Evolutionary conservation across 2,888 invertebrate genomes (phyloP).

Genomic region (Pseudococcus viburni): DNA sequence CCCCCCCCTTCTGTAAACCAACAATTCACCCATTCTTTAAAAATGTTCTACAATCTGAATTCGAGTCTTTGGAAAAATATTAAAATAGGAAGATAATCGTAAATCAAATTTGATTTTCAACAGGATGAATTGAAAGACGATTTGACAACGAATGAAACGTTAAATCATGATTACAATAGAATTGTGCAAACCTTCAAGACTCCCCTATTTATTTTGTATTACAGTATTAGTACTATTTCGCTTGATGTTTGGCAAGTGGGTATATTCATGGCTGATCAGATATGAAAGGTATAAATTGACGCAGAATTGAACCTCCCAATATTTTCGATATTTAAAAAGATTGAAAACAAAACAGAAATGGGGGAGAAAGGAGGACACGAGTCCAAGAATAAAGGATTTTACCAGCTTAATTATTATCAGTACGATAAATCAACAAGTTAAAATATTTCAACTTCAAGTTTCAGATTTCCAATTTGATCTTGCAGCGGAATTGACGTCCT

Average conservation of each 20-base stretch:
- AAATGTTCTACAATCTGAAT: too few species aligned
- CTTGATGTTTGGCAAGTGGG: background rate
- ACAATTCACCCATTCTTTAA: too few species aligned
- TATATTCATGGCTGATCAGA: background rate
- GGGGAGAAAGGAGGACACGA: background rate
- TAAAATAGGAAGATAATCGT: background rate
- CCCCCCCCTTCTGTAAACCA: too few species aligned
- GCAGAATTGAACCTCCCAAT: background rate
- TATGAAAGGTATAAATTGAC: background rate
- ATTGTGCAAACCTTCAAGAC: background rate
- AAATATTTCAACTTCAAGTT: background rate
- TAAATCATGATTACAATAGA: background rate
- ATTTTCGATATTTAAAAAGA: background rate
- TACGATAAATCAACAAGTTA: too few species aligned
- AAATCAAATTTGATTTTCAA: background rate
- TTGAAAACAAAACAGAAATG: background rate
- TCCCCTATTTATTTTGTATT: background rate
- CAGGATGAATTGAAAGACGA: background rate
- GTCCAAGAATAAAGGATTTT: too few species aligned
- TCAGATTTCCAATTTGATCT: background rate
- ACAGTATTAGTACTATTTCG: background rate
- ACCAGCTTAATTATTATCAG: too few species aligned
- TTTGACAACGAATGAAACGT: background rate
- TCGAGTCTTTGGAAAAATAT: too few species aligned
- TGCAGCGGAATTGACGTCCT: background rate